A percentile compares a stretch with the other conserved stretches of the same genome.
Conservation (phyloP, 2,888 invertebrate species). For the Caenorhabditis imperialis region DNA sequence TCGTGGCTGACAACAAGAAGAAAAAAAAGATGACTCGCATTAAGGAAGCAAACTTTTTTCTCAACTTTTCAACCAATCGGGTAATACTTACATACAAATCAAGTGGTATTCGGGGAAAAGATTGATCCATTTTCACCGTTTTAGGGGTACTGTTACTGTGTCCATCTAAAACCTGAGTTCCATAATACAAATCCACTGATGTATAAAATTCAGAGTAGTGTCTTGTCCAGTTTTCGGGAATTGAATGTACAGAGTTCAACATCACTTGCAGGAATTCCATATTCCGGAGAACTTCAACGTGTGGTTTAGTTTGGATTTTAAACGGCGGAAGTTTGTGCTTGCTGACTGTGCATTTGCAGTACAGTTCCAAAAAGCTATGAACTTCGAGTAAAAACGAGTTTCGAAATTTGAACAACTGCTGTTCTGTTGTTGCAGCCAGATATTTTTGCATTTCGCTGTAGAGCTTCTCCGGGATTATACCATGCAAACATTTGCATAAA, state of each 20-base stretch:
- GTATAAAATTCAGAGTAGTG: slow-evolving; percentile 64
- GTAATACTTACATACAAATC: slow-evolving; percentile 62
- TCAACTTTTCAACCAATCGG: too few relatives aligned
- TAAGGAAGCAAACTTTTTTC: too few relatives aligned
- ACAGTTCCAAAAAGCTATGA: slow-evolving; percentile 56
- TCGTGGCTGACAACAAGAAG: too few relatives aligned
- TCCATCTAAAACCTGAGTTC: slow-evolving; percentile 63
- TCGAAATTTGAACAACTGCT: slow-evolving; percentile 25
- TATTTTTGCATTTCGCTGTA: slow-evolving; percentile 60
- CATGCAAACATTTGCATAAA: slow-evolving; percentile 79
- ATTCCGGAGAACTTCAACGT: slow-evolving; percentile 70
- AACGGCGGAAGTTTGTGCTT: slow-evolving; percentile 46
- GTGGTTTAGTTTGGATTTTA: slow-evolving; percentile 20
- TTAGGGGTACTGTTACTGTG: slow-evolving; percentile 48
- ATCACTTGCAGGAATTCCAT: slow-evolving; percentile 78
- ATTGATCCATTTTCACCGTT: slow-evolving; percentile 45
- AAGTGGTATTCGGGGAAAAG: slow-evolving; percentile 66
- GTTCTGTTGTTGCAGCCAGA: slow-evolving; percentile 52
- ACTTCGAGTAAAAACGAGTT: slow-evolving; percentile 60
- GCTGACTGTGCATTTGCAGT: slow-evolving; percentile 61
- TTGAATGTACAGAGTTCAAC: slow-evolving; percentile 78
- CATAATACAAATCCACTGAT: slow-evolving; percentile 69
- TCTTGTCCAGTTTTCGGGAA: slow-evolving; percentile 70
- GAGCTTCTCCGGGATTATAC: slow-evolving; percentile 61
- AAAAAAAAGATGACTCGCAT: too few relatives aligned